Base-by-base conservation (phyloP, 2,888 invertebrate genomes). In the Andricus curvator region DNA sequence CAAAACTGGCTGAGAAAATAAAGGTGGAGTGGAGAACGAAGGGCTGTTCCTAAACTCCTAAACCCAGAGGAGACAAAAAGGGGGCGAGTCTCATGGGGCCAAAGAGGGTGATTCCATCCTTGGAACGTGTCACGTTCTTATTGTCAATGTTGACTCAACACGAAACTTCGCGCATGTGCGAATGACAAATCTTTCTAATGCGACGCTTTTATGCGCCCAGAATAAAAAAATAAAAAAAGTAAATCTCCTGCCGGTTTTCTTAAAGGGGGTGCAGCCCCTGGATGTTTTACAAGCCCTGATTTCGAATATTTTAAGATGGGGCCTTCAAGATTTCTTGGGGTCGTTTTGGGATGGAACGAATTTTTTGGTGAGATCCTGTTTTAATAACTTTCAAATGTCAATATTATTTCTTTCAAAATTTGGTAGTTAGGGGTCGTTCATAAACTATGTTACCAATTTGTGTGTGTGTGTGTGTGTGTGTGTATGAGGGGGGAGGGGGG, bases 51-150 rank as follows among this genome's bases (percentile, higher is more conserved):
- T 74, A 79, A 77, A 81, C 78, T 51, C 62, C 25, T 25, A 62
- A 51, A 29, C n/a, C 20, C 37, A 67, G 44, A 77, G 78, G 81
- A 78, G 80, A 80, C 70, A 29, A 64, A 48, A 86, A 88, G 86
- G 88, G 87, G 86, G 86, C 85, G 84, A 85, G 83, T 89, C 88
- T 88, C 86, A 82, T 68, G 84, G 87, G 86, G 84, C 88, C 87
- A 87, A 85, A 86, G 86, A 84, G 84, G 85, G 87, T 85, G 86
- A 83, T 85, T 84, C 83, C 80, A 82, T 76, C 80, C 83, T 68
- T 80, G 85, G 84, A 84, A 85, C 82, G 82, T 80, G 84, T 70
- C 77, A 80, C 79, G 79, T 84, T 85, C 85, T 84, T 85, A 84
- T 84, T 83, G 85, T 85, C 84, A 85, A 84, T 77, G 79, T 78